Conservation (phyloP, 2,797 vertebrate species). For the Chelmon rostratus region DNA sequence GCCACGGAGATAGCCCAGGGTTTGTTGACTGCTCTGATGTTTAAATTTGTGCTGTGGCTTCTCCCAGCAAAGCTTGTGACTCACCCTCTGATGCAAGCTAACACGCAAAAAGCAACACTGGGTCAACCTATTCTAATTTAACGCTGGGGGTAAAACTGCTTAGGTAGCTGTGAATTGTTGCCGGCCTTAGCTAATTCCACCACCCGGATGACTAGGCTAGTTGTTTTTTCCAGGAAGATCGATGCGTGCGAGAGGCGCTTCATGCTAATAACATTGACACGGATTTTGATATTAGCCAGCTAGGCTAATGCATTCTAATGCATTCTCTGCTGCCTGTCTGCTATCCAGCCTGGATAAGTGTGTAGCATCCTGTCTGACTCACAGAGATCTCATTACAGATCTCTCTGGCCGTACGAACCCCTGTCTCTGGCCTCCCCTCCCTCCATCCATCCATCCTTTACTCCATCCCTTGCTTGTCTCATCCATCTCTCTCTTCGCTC, state of each 20-base stretch:
- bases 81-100: slow-evolving; percentile 71
- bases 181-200: slow-evolving; percentile 53
- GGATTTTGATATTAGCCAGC: slow-evolving; percentile 67
- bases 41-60: slow-evolving; percentile 69
- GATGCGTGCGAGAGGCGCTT: slow-evolving; percentile 42
- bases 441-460: slow-evolving; percentile 66
- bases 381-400: slow-evolving; percentile 80
- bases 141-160: slow-evolving; percentile 45
- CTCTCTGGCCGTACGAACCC: slow-evolving; percentile 55
- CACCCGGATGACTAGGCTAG: slow-evolving; percentile 25
- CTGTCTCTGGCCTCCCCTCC: slow-evolving; percentile 27
- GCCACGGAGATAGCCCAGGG: slow-evolving; percentile 70
- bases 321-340: slow-evolving; percentile 44
- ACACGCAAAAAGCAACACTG: slow-evolving; percentile 68
- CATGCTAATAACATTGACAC: slow-evolving; percentile 58
- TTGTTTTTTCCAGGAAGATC: slow-evolving; percentile 53
- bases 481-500: slow-evolving; percentile 62
- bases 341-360: slow-evolving; percentile 55
- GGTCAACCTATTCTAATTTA: slow-evolving; percentile 67
- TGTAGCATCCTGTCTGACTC: slow-evolving; percentile 70
- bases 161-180: slow-evolving; percentile 65
- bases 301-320: slow-evolving; percentile 69
- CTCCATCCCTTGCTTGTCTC: slow-evolving; percentile 63
- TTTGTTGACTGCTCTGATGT: slow-evolving; percentile 78
- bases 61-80: slow-evolving; percentile 69